phyloP scores from a whole-genome alignment of 2,113 vertebrate species.

The Thalassoma bifasciatum region DNA sequence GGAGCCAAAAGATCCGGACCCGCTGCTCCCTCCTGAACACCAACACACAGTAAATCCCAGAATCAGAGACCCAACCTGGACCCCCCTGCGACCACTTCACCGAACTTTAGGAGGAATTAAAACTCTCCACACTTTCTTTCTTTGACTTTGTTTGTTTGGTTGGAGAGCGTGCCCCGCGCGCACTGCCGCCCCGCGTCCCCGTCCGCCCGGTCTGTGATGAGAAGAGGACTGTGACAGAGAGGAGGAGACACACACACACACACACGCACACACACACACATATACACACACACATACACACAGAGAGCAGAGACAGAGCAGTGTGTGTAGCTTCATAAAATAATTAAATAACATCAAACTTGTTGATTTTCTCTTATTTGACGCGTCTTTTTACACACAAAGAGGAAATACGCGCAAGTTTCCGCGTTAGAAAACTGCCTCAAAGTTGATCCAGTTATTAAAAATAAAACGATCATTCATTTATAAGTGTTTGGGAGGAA shows the following conservation, averaged over 20 bases:
- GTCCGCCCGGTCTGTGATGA: conserved; percentile 69
- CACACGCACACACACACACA: conserved; percentile 20
- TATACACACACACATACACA: conserved; percentile 5
- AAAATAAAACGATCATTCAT: neutral
- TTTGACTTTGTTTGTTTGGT: conserved; percentile 27
- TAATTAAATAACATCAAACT: neutral
- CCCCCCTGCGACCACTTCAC: conserved; percentile 17
- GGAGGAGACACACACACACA: conserved; percentile 26
- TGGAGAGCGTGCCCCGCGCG: conserved; percentile 39
- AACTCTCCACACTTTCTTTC: neutral
- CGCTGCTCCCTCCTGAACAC: conserved; percentile 1
- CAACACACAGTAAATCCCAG: conserved; percentile 56
- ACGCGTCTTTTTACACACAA: neutral
- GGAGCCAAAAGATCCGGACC: conserved; percentile 86
- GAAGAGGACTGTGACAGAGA: conserved; percentile 58
- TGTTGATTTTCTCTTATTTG: conserved; percentile 2
- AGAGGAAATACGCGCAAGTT: too few species aligned
- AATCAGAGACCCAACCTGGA: conserved; percentile 62
- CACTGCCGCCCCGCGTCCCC: conserved; percentile 54
- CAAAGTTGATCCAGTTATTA: neutral
- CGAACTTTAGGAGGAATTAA: neutral
- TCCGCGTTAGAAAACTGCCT: too few species aligned
- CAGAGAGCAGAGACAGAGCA: neutral
- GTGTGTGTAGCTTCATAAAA: too few species aligned
- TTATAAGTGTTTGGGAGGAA: neutral